Base-by-base conservation (phyloP, 92 coral and sea anemone species). In the Paramuricea clavata region DNA sequence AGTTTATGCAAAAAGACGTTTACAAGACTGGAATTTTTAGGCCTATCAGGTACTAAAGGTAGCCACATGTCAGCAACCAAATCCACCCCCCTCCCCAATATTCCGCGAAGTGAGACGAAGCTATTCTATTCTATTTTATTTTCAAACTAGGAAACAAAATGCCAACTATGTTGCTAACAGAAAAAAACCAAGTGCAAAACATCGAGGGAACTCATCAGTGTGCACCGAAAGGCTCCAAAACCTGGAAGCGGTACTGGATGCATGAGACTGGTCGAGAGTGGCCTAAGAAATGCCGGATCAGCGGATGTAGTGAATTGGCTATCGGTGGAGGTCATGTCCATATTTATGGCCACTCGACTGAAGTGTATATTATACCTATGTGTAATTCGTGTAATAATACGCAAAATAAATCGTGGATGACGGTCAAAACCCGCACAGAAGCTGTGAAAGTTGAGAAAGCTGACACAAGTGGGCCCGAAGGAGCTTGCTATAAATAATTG, bases 281-380 rank as follows among this genome's bases (percentile, higher is more conserved):
- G 73, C 73, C 73, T 0, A 67, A 67, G 43, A 67, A 67, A 34
- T 67, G 73, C 25, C 73, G 73, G 23, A 67, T 67, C 16, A 67
- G 73, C n/a, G 73, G 73, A 0, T 67, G 73, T 36, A 30, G 73
- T 30, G 73, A 67, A n/a, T 13, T n/a, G 23, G 73, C 73, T 0
- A 67, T 67, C 6, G 73, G 73, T 0, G 73, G 73, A 3, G 73
- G 73, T 30, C 73, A 67, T 21, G 73, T 67, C 16, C 36, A 67
- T n/a, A 21, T 67, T 16, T 67, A 30, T 30, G 73, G 41, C 10
- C 39, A 67, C 11, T 30, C 36, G 0, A 15, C 36, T 27, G 43
- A 67, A 3, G 73, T 67, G 23, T 67, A 67, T 10, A 67, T 67
- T 12, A 67, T 67, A 3, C 73, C 73, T 3, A 67, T 67, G 73